phyloP scores from a whole-genome alignment of 1,140 invertebrate species.

The Papilio helenus region DNA sequence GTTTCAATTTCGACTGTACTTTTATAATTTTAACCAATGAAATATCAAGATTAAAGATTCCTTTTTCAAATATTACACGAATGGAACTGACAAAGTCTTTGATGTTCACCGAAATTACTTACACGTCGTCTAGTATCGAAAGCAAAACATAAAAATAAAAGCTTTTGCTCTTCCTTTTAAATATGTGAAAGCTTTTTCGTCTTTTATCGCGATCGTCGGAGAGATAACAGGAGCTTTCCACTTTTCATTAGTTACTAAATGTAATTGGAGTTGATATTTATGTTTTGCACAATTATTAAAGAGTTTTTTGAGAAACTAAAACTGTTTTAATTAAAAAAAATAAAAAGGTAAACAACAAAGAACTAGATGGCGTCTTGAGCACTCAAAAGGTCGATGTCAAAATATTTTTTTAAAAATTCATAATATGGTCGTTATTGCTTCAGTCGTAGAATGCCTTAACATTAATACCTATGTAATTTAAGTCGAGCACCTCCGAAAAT shows the following conservation, averaged over 20 bases:
- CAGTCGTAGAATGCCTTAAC: too few relatives aligned
- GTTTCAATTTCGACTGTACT: too few relatives aligned
- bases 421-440: too few relatives aligned
- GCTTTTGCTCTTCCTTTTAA: not conserved
- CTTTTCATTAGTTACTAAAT: not conserved
- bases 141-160: not conserved
- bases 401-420: not conserved
- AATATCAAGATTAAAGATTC: not conserved
- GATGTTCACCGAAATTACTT: constrained; percentile 14
- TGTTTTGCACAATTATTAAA: not conserved
- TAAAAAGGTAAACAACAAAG: too few relatives aligned
- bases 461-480: too few relatives aligned
- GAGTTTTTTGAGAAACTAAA: not conserved
- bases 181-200: not conserved
- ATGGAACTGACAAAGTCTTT: not conserved
- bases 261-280: not conserved
- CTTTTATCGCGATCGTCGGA: not conserved
- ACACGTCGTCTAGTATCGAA: not conserved
- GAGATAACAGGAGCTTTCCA: not conserved
- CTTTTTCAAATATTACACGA: not conserved
- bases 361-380: not conserved
- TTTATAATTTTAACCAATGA: not conserved
- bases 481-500: too few relatives aligned
- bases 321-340: not conserved
- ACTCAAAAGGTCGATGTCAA: not conserved